A percentile compares a stretch with the other conserved stretches of the same genome.
Conservation (phyloP, 2,888 invertebrate genomes). For the Dastarcus helophoroides region DNA sequence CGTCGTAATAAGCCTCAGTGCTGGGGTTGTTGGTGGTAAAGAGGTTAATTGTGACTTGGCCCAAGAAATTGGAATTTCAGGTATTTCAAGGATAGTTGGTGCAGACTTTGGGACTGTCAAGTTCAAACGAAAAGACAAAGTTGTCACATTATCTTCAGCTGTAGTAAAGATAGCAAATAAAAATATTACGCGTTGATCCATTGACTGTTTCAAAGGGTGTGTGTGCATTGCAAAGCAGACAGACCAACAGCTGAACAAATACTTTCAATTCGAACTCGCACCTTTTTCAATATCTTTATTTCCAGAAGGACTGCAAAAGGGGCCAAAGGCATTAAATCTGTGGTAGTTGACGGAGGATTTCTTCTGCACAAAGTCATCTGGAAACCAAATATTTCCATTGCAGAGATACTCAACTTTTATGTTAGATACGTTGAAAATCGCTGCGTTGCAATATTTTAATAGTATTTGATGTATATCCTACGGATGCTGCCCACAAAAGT, state of each 20-base stretch:
- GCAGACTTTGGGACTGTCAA: constrained; percentile 11
- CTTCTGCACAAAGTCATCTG: constrained; percentile 23
- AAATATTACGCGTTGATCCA: constrained; percentile 11
- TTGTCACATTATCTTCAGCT: constrained; percentile 12
- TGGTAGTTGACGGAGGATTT: constrained; percentile 23
- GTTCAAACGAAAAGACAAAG: constrained; percentile 15
- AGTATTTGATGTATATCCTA: constrained; percentile 19
- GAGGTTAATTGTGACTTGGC: constrained; percentile 8
- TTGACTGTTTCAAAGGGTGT: constrained; percentile 19
- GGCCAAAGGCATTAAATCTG: constrained; percentile 12
- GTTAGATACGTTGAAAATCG: constrained; percentile 16
- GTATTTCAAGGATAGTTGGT: constrained; percentile 10
- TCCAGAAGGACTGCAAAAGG: constrained; percentile 6
- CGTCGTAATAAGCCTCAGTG: constrained; percentile 14
- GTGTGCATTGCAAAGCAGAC: constrained; percentile 18
- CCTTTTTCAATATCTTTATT: constrained; percentile 13
- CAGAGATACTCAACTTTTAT: constrained; percentile 15
- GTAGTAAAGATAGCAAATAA: constrained; percentile 12
- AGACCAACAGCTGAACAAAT: constrained; percentile 16
- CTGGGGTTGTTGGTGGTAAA: constrained; percentile 14
- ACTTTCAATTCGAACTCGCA: constrained; percentile 16
- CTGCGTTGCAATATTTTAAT: constrained; percentile 13
- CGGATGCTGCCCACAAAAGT: constrained; percentile 9
- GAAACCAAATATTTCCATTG: constrained; percentile 14
- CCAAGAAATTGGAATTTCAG: constrained; percentile 7